A percentile compares a stretch with the other conserved stretches of the same genome.
Conservation (phyloP, 2,797 vertebrate species). For the Thaleichthys pacificus region DNA sequence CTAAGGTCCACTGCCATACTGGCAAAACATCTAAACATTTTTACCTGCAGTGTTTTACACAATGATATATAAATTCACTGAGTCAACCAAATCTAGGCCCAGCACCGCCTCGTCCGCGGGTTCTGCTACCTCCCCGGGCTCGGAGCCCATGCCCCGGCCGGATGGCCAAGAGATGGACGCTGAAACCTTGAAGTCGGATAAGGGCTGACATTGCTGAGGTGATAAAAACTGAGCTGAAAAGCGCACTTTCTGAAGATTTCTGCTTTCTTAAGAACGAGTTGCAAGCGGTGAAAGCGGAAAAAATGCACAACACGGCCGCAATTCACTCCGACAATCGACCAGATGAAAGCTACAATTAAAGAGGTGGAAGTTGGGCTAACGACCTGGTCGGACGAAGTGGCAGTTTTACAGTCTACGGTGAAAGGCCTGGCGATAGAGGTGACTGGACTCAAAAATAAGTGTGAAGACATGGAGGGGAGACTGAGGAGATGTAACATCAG, state of each 20-base stretch:
- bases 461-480: no score
- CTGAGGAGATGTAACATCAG: no score
- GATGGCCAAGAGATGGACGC: not conserved
- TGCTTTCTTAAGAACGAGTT: conserved; percentile 19
- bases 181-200: conserved; percentile 9
- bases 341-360: conserved; percentile 17
- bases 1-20: no score
- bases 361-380: conserved; percentile 16
- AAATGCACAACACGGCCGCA: no score
- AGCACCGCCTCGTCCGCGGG: not conserved
- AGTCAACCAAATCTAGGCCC: not conserved
- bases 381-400: conserved; percentile 23
- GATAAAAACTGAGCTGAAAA: conserved; percentile 21
- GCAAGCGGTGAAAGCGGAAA: not conserved
- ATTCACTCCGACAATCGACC: conserved; percentile 1
- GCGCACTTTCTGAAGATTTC: conserved; percentile 7
- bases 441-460: not conserved
- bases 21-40: no score
- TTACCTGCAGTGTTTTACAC: no score
- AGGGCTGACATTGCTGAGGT: conserved; percentile 10
- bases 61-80: not conserved
- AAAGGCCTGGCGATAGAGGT: conserved; percentile 3
- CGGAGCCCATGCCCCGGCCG: not conserved
- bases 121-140: no score
- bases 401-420: no score